Evolutionary conservation across 2,888 invertebrate species (phyloP).

Genomic region (Thumatha senex): DNA sequence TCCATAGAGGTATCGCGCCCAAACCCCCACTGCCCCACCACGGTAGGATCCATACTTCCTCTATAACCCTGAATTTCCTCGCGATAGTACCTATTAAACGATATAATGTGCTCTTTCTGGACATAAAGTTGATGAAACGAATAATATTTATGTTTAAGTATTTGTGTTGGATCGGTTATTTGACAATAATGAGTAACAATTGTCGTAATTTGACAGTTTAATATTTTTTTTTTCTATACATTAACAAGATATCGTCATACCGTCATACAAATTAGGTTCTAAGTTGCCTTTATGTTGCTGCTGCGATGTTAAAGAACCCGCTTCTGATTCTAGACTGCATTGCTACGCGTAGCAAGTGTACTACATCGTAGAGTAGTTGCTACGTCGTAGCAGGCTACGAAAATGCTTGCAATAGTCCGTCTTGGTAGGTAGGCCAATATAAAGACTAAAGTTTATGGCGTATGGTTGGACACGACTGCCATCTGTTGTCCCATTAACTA

Average conservation of each 20-base stretch:
- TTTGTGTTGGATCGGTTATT: not conserved
- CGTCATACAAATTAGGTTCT: too few relatives aligned
- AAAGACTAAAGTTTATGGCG: too few relatives aligned
- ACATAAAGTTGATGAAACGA: constrained; percentile 54
- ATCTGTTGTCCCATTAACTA: not conserved
- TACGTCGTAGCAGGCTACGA: too few relatives aligned
- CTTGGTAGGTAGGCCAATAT: too few relatives aligned
- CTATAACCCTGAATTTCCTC: constrained; percentile 65
- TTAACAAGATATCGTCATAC: too few relatives aligned
- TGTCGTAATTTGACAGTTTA: constrained; percentile 13
- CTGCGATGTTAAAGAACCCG: too few relatives aligned
- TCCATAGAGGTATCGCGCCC: constrained; percentile 63
- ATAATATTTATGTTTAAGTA: constrained; percentile 39
- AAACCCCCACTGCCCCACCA: constrained; percentile 73
- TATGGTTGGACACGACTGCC: not conserved
- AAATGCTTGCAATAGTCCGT: too few relatives aligned
- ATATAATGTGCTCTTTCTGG: constrained; percentile 65
- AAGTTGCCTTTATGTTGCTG: too few relatives aligned
- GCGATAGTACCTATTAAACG: constrained; percentile 60
- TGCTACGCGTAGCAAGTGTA: too few relatives aligned
- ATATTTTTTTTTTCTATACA: not conserved
- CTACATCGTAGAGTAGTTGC: too few relatives aligned
- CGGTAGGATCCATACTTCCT: constrained; percentile 73
- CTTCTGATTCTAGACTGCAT: too few relatives aligned
- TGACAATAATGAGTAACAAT: constrained; percentile 18